Conservation (phyloP, 2,888 invertebrate genomes). For the Drosophila stalkeri region DNA sequence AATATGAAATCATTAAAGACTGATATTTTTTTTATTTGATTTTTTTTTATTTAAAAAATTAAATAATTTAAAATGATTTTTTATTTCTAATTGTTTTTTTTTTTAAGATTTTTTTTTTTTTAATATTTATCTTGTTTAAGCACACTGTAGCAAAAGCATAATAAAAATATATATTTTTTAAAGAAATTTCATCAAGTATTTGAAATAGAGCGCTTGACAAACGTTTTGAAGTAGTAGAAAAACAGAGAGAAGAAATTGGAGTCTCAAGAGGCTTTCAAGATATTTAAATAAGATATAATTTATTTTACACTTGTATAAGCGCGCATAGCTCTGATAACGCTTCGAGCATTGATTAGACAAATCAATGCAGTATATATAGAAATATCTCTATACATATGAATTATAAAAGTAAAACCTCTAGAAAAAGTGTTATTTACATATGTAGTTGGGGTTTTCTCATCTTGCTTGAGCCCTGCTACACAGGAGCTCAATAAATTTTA, state of each 20-base stretch:
- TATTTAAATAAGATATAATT: constrained; percentile 1
- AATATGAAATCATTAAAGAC: too few species aligned
- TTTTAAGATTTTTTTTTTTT: not conserved
- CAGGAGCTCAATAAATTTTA: constrained; percentile 66
- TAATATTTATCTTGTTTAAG: not conserved
- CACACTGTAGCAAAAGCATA: constrained; percentile 29
- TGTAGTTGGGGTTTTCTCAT: constrained; percentile 30
- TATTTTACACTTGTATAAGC: constrained; percentile 76
- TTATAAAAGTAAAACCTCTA: constrained; percentile 36
- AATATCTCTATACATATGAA: too few species aligned
- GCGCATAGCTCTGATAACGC: constrained; percentile 61
- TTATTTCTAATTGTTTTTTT: not conserved
- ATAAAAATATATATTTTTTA: not conserved
- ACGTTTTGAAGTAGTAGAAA: constrained; percentile 19
- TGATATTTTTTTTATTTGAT: too few species aligned
- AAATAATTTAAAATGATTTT: not conserved
- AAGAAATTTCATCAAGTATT: constrained; percentile 4
- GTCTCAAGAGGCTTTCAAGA: constrained; percentile 1
- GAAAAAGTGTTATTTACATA: constrained; percentile 73
- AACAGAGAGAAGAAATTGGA: constrained; percentile 21
- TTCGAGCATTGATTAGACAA: constrained; percentile 28
- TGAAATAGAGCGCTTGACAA: constrained; percentile 4
- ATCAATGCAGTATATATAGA: constrained; percentile 32
- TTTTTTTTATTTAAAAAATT: not conserved
- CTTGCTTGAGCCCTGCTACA: constrained; percentile 59